Evolutionary conservation across 2,888 invertebrate genomes (phyloP).

Genomic region (Hypolimnas misippus): DNA sequence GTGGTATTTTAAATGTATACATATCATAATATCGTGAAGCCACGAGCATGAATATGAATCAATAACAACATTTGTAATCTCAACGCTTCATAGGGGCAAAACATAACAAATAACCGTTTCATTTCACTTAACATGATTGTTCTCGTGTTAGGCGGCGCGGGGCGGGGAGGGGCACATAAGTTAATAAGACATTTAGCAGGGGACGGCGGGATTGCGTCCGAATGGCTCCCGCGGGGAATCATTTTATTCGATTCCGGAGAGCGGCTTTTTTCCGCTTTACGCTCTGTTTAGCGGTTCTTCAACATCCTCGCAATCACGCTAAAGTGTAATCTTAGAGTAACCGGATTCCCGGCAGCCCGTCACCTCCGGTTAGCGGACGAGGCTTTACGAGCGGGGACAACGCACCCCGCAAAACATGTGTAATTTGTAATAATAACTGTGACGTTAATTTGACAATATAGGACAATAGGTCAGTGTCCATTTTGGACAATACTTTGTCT

Average conservation of each 20-base stretch:
- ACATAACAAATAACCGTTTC: slow-evolving; percentile 84
- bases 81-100: slow-evolving; percentile 75
- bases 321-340: slow-evolving; percentile 55
- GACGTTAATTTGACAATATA: slow-evolving; percentile 48
- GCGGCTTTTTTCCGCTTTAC: slow-evolving; percentile 81
- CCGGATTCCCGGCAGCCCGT: slow-evolving; percentile 52
- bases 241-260: slow-evolving; percentile 88
- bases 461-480: background rate
- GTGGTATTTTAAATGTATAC: background rate
- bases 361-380: slow-evolving; percentile 61
- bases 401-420: slow-evolving; percentile 56
- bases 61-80: slow-evolving; percentile 68
- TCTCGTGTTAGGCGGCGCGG: slow-evolving; percentile 70
- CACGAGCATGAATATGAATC: slow-evolving; percentile 63
- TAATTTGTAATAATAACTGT: slow-evolving; percentile 48
- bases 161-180: slow-evolving; percentile 74
- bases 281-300: slow-evolving; percentile 80
- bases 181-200: slow-evolving; percentile 84
- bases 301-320: slow-evolving; percentile 66
- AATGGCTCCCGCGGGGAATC: slow-evolving; percentile 89
- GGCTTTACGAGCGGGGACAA: slow-evolving; percentile 64
- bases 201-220: slow-evolving; percentile 86
- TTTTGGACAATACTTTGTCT: background rate
- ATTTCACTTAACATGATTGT: slow-evolving; percentile 85
- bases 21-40: slow-evolving; percentile 40